These are phyloP conservation scores for Etheostoma nigrum DNA, from an alignment of 2,797 vertebrate genomes.

Conservation along the genomic window DNA sequence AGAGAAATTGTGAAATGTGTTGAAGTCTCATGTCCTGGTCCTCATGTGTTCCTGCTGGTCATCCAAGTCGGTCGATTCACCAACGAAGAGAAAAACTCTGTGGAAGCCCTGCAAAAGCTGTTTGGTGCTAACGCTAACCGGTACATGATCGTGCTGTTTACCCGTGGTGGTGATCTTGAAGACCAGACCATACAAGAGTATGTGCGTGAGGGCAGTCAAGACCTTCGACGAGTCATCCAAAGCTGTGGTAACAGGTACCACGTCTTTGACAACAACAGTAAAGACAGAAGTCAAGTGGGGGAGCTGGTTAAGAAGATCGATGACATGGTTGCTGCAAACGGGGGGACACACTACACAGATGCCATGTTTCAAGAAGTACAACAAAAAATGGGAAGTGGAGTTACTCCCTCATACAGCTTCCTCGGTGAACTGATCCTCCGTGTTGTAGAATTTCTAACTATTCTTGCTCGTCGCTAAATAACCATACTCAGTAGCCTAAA, in stretches of 20 bases:
- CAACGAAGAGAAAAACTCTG: background rate
- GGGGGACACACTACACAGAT: background rate
- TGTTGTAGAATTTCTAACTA: rapidly evolving
- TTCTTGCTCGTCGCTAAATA: background rate
- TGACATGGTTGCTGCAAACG: background rate
- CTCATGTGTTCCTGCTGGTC: slow-evolving; percentile 34
- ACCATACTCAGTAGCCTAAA: background rate
- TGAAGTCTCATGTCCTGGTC: background rate
- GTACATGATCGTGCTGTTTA: slow-evolving; percentile 37
- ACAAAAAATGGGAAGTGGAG: rapidly evolving
- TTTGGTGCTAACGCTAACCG: background rate
- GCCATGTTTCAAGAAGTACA: slow-evolving; percentile 3
- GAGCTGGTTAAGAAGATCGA: slow-evolving; percentile 17
- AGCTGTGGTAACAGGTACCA: slow-evolving; percentile 21
- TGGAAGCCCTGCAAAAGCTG: slow-evolving; percentile 7
- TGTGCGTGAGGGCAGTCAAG: background rate
- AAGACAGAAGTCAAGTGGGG: background rate
- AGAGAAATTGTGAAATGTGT: background rate
- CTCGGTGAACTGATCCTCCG: rapidly evolving
- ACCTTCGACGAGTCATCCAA: background rate
- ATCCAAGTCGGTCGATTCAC: background rate
- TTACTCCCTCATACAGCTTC: background rate
- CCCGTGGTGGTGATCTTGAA: background rate
- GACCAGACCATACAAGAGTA: background rate
- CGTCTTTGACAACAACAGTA: slow-evolving; percentile 4